Evolutionary conservation across 1,140 invertebrate species (phyloP).

Genomic region (Mylabris phalerata): DNA sequence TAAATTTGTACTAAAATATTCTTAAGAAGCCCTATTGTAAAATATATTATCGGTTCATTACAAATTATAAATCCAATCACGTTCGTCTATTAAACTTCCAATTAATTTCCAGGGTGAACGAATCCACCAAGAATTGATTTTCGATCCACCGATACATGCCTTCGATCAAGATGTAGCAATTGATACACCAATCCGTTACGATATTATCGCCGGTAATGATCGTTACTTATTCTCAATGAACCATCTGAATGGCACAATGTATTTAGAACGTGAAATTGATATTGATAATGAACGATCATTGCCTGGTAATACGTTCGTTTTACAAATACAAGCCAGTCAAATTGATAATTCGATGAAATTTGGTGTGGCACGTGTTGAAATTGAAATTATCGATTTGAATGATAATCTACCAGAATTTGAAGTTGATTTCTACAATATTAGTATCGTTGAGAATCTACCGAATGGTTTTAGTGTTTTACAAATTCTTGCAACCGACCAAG

Average conservation of each 20-base stretch:
- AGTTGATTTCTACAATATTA: conserved; percentile 83
- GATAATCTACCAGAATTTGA: conserved; percentile 81
- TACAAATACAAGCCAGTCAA: conserved; percentile 73
- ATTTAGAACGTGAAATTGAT: conserved; percentile 71
- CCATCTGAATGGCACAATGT: conserved; percentile 64
- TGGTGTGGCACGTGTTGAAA: conserved; percentile 63
- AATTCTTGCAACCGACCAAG: conserved; percentile 69
- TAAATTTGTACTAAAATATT: too few relatives aligned
- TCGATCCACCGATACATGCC: conserved; percentile 64
- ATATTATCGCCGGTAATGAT: conserved; percentile 69
- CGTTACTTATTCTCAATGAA: conserved; percentile 64
- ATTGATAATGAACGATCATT: conserved; percentile 60
- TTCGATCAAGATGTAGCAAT: conserved; percentile 68
- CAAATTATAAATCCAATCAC: too few relatives aligned
- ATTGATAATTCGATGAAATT: conserved; percentile 70
- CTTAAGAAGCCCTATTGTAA: too few relatives aligned
- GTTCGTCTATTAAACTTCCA: too few relatives aligned
- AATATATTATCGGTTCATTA: too few relatives aligned
- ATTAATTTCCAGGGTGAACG: conserved; percentile 49
- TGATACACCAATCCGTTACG: conserved; percentile 61
- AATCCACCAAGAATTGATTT: conserved; percentile 60
- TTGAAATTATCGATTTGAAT: conserved; percentile 74
- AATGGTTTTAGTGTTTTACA: conserved; percentile 79
- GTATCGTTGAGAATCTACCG: conserved; percentile 83
- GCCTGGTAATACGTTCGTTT: conserved; percentile 63